These are phyloP conservation scores for Dimorphilus gyrociliatus DNA, from an alignment of 2,888 invertebrate genomes.

Conservation along the genomic window DNA sequence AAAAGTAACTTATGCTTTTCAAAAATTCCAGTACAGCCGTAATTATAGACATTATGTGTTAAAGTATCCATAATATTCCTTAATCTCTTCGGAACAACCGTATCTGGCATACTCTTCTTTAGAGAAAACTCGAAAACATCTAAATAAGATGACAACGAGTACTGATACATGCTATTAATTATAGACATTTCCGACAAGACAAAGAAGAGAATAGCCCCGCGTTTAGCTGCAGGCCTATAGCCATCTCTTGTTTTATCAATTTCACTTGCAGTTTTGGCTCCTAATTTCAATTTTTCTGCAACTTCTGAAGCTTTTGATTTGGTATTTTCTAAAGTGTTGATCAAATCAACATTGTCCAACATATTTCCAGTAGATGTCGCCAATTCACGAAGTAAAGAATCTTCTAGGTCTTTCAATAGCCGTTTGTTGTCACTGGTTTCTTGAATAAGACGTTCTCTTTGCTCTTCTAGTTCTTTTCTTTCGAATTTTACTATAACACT, in stretches of 20 bases:
- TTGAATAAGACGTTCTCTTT: constrained; percentile 60
- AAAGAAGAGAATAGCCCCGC: constrained; percentile 77
- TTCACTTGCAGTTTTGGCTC: constrained; percentile 56
- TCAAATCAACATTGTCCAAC: constrained; percentile 72
- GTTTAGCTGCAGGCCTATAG: constrained; percentile 64
- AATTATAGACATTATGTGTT: constrained; percentile 73
- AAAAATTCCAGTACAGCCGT: constrained; percentile 79
- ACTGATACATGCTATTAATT: constrained; percentile 80
- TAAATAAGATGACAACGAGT: constrained; percentile 65
- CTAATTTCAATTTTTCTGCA: constrained; percentile 57
- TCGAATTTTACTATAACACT: constrained; percentile 76
- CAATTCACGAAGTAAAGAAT: constrained; percentile 63
- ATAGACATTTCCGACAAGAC: constrained; percentile 73
- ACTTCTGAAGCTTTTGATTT: constrained; percentile 68
- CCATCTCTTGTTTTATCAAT: constrained; percentile 68
- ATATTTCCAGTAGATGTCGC: constrained; percentile 76
- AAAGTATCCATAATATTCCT: constrained; percentile 64
- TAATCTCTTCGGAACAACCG: constrained; percentile 54
- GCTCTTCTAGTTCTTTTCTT: constrained; percentile 68
- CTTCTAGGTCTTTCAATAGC: constrained; percentile 63
- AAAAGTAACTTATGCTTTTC: constrained; percentile 74
- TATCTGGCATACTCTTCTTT: constrained; percentile 63
- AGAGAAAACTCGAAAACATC: constrained; percentile 66
- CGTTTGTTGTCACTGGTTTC: constrained; percentile 74
- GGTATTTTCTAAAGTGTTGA: constrained; percentile 69